Base-by-base conservation (phyloP, 2,888 invertebrate species). In the Amiota communis region DNA sequence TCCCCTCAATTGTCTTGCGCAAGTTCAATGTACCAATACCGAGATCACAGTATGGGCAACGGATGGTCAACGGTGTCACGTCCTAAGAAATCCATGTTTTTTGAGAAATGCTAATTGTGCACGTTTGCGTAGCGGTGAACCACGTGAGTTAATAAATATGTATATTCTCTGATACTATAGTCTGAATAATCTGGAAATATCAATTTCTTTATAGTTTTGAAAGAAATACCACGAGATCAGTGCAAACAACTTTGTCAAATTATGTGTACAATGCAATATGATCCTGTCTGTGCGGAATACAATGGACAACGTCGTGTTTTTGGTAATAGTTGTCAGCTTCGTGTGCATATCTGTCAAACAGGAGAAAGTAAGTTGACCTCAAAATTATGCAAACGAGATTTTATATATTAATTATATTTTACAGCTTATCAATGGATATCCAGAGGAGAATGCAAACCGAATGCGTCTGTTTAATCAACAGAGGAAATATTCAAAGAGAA, bases 331-430 rank as follows among this genome's bases (percentile, higher is more conserved):
- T 83, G 83, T 36, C 63, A 53, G 8, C 77, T 74, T 70, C 8
- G 0, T 12, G 73, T n/a, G 0, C 78, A 83, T 53, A 76, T 49
- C 46, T 83, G 83, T 11, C 11, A 8, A 1, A 84, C 79, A 1
- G 85, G 83, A 3, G 79, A 83, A 53, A 79, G 85, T 83, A 74
- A 76, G 83, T 76, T 8, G 0, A 64, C 9, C n/a, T 51, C 1
- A 59, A 15, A 12, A 59, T 20, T 15, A 15, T 20, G 11, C 20
- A 17, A 59, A 53, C 4, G n/a, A 53, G 53, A 53, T 53, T 23
- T 12, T 23, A 63, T n/a, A 8, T 46, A 59, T 20, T n/a, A n/a
- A 15, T 10, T 9, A 20, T 2, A 10, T n/a, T 36, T 53, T 68
- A 1, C 56, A 68, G 68, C 36, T 53, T 68, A 17, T 49, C 17